These are phyloP conservation scores for Lophochroa leadbeateri DNA, from an alignment of 2,113 vertebrate genomes.

Conservation along the genomic window DNA sequence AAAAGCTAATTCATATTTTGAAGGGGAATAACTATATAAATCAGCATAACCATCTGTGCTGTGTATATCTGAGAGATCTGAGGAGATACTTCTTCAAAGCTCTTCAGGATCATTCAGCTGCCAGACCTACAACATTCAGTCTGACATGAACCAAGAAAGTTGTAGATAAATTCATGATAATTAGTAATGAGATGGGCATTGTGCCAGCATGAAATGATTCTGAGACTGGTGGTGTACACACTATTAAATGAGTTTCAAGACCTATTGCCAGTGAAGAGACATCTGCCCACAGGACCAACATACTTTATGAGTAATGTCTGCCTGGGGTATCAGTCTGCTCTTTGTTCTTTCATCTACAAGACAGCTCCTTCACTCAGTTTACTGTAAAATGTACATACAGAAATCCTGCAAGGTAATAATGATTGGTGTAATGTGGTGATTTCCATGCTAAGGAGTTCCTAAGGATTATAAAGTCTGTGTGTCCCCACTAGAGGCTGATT, in stretches of 20 bases:
- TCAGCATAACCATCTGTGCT: neutral
- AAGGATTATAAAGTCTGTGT: neutral
- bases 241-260: neutral
- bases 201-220: neutral
- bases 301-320: neutral
- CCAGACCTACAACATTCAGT: neutral
- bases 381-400: neutral
- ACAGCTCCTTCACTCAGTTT: neutral
- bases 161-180: neutral
- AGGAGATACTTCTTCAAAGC: neutral
- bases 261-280: neutral
- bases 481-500: neutral
- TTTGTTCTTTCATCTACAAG: neutral
- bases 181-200: neutral
- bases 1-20: conserved; percentile 25
- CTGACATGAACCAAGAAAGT: neutral
- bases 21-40: conserved; percentile 9
- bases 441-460: neutral
- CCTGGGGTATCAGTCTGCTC: neutral
- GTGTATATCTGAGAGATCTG: neutral
- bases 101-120: neutral
- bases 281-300: neutral
- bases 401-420: neutral
- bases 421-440: neutral
- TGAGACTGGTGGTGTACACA: neutral